Base-by-base conservation (phyloP, 2,113 vertebrate genomes). In the Pithys albifrons region DNA sequence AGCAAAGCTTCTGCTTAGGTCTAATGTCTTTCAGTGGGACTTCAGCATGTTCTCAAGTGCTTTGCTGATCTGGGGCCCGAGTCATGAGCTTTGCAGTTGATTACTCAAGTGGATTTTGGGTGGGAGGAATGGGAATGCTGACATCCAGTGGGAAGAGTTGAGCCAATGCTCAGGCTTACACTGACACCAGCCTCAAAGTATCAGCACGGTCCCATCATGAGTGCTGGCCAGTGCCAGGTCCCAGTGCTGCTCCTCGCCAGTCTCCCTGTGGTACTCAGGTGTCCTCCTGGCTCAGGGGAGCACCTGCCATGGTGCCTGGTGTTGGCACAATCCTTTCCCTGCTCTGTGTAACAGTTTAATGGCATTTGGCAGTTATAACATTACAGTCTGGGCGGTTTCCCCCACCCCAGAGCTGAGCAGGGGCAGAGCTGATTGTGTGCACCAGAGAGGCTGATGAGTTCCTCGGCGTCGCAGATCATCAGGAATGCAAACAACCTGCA, bases 401-500 rank as follows among this genome's bases (percentile, higher is more conserved):
- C 91, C 86, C 76, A 54, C 58, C 65, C 19, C 67, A 73, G 71
- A 91, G 86, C 10, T 3, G 71, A 6, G 49, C 55, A 24, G 28
- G 79, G 1, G 11, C 14, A 5, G 71, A 91, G 91, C 65, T 95
- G 95, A 93, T 94, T 96, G 83, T 37, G 0, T 19, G 88, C 54
- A 2, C 71, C 37, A 12, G 87, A 94, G 84, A 90, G 85, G 85
- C 82, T 95, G 94, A 95, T 97, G 91, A 78, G 84, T 82, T 93
- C 58, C 64, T 48, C 54, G 24, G 73, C 2, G 2, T 35, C 1
- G 22, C 71, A 61, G 41, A 87, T 94, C 91, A 94, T 91, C 96
- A 95, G 93, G 69, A 92, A 95, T 95, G 94, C 92, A 96, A 96
- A 97, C 91, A 94, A 95, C 88, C 69, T 33, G 35, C 75, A 31